phyloP scores from a whole-genome alignment of 2,113 vertebrate genomes.

The Thomomys bottae region DNA sequence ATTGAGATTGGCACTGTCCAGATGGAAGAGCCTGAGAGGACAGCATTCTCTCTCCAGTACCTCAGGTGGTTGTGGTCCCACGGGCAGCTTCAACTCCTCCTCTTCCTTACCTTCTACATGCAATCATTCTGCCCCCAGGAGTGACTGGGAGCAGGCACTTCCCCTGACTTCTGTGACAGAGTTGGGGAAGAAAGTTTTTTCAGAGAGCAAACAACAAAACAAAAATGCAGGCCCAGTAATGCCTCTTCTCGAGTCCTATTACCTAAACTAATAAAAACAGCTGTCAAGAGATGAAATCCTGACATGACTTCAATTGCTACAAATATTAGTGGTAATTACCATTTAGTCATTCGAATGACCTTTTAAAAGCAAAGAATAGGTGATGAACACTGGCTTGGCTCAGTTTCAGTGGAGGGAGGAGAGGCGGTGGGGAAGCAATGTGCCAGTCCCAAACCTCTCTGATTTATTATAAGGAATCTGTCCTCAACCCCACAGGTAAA shows the following conservation, averaged over 20 bases:
- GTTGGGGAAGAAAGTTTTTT: not conserved
- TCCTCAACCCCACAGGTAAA: not conserved
- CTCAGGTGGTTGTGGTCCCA: not conserved
- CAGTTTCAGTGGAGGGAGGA: not conserved
- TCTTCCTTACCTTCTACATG: not conserved
- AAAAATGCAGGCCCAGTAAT: not conserved
- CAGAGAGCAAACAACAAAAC: constrained; percentile 29
- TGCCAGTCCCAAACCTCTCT: not conserved
- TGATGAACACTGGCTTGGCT: not conserved
- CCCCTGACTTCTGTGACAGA: too few relatives aligned
- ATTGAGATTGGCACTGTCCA: not conserved
- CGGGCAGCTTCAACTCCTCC: not conserved
- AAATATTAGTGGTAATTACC: constrained; percentile 40
- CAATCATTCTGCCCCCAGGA: not conserved
- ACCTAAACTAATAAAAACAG: constrained; percentile 54
- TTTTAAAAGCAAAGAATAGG: constrained; percentile 10
- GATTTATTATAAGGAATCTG: not conserved
- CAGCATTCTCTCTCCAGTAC: not conserved
- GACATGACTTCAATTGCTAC: constrained; percentile 62
- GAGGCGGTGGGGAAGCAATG: not conserved
- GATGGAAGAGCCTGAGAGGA: not conserved
- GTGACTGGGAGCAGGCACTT: not conserved
- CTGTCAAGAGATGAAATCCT: constrained; percentile 54
- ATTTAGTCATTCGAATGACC: constrained; percentile 53
- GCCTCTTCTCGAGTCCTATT: not conserved